phyloP scores from a whole-genome alignment of 2,113 vertebrate species.

The Sialia sialis region DNA sequence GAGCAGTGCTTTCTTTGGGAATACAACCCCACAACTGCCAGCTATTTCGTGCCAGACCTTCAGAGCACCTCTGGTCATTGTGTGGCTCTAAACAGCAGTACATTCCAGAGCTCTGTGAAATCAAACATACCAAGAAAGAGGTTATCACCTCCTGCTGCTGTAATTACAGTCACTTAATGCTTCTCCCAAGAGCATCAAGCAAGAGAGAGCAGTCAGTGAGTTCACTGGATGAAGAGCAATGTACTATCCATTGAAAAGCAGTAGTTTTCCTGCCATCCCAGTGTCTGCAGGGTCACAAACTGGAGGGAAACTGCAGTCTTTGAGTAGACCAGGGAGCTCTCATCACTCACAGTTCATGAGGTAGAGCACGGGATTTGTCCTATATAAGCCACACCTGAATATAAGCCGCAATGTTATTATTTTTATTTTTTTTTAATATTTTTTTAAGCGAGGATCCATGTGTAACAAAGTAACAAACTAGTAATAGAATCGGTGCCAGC shows the following conservation, averaged over 20 bases:
- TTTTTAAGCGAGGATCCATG: too few relatives aligned
- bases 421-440: too few relatives aligned
- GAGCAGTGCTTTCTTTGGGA: background rate
- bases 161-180: background rate
- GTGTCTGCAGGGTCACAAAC: background rate
- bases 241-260: background rate
- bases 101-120: background rate
- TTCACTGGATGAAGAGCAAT: background rate
- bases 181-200: background rate
- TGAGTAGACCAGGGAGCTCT: background rate
- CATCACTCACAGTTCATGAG: background rate
- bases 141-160: background rate
- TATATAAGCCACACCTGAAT: too few relatives aligned
- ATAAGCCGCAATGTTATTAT: too few relatives aligned
- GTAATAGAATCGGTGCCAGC: too few relatives aligned
- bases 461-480: too few relatives aligned
- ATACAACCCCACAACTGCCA: background rate
- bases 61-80: background rate
- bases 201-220: background rate
- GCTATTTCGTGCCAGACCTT: background rate
- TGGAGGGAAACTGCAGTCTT: background rate
- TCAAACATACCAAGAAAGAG: background rate
- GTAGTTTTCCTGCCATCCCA: background rate
- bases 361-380: too few relatives aligned
- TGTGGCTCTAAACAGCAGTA: background rate